Percentiles rank a stretch among this genome's conserved stretches.
Evolutionary conservation across 2,888 invertebrate species (phyloP).

Genomic region (Melanargia galathea): DNA sequence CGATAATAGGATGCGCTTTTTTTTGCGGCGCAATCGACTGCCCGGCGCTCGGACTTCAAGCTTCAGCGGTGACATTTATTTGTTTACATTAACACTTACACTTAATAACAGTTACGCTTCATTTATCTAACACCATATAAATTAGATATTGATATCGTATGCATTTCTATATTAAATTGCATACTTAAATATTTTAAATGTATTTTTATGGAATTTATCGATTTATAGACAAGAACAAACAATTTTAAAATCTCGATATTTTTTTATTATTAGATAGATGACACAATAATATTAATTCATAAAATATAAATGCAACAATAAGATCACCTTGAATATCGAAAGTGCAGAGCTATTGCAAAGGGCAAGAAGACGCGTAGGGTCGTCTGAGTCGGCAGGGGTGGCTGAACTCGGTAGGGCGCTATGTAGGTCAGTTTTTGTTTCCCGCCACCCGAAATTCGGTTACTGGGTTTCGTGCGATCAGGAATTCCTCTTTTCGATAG

Average conservation of each 20-base stretch:
- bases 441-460: constrained; percentile 81
- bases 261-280: neutral
- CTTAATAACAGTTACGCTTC: constrained; percentile 34
- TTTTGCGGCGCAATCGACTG: constrained; percentile 64
- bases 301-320: constrained; percentile 37
- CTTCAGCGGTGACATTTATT: constrained; percentile 51
- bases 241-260: neutral
- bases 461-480: constrained; percentile 62
- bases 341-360: constrained; percentile 63
- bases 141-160: constrained; percentile 14
- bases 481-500: constrained; percentile 43
- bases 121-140: constrained; percentile 10
- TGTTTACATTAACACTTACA: constrained; percentile 60
- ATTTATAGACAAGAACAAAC: neutral
- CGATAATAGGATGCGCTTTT: constrained; percentile 83
- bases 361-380: constrained; percentile 73
- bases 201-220: neutral
- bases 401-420: constrained; percentile 78
- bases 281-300: neutral
- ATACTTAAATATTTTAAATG: neutral
- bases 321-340: constrained; percentile 66
- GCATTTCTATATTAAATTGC: constrained; percentile 5
- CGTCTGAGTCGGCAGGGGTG: constrained; percentile 73
- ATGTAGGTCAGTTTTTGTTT: constrained; percentile 83
- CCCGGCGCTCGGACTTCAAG: constrained; percentile 60